Evolutionary conservation across 1,140 invertebrate genomes (phyloP).

Genomic region (Aphaenogaster rudis): DNA sequence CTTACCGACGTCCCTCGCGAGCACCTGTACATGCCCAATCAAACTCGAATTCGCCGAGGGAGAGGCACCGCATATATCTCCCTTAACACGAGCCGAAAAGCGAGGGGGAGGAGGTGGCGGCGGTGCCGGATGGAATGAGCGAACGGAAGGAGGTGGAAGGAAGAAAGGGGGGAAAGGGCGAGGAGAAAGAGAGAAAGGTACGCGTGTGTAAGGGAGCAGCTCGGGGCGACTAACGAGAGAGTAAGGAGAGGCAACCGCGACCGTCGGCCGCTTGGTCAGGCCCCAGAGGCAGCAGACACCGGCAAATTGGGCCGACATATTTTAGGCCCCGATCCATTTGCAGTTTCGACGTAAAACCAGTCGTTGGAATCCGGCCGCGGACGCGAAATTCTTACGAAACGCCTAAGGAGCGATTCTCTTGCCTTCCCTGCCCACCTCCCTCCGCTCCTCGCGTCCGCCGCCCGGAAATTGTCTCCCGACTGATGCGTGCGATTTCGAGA

Average conservation of each 20-base stretch:
- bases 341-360: conserved; percentile 81
- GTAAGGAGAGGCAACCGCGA: conserved; percentile 58
- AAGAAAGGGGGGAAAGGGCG: background rate
- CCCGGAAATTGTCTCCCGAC: conserved; percentile 66
- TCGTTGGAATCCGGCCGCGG: conserved; percentile 77
- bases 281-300: conserved; percentile 79
- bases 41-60: conserved; percentile 67
- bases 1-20: conserved; percentile 42
- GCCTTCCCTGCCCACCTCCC: background rate
- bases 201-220: conserved; percentile 49
- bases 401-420: conserved; percentile 73
- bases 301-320: conserved; percentile 81
- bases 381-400: conserved; percentile 78
- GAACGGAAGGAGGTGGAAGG: background rate
- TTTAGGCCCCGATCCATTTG: conserved; percentile 79
- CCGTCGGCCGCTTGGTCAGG: conserved; percentile 27
- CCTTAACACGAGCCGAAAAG: conserved; percentile 62
- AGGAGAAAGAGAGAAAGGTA: conserved; percentile 8
- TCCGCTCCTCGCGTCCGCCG: background rate
- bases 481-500: conserved; percentile 51
- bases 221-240: conserved; percentile 75
- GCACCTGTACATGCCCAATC: conserved; percentile 72
- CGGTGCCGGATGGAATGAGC: background rate
- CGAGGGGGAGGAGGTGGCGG: background rate
- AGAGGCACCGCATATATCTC: conserved; percentile 68